Evolutionary conservation across 2,797 vertebrate genomes (phyloP).

Genomic region (Phyllotis vaccarum): DNA sequence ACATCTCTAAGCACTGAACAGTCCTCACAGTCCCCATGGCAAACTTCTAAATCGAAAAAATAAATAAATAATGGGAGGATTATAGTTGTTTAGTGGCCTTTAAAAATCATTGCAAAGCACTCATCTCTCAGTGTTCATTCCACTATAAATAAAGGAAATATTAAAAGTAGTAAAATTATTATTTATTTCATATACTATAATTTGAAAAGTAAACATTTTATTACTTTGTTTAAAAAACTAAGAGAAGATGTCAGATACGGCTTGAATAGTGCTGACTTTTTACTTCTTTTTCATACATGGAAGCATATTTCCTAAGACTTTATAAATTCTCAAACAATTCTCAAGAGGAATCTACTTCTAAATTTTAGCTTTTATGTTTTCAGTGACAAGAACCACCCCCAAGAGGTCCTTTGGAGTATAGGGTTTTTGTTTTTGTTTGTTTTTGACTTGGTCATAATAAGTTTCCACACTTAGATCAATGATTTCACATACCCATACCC

Average conservation of each 20-base stretch:
- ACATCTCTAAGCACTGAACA: too few relatives aligned
- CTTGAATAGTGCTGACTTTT: neutral
- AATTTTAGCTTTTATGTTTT: neutral
- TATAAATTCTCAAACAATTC: neutral
- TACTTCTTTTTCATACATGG: neutral
- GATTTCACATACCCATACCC: neutral
- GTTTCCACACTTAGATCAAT: neutral
- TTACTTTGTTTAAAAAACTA: conserved; percentile 33
- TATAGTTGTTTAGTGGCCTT: neutral
- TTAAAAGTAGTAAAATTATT: conserved; percentile 35
- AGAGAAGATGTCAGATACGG: neutral
- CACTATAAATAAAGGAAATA: neutral
- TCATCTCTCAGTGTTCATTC: conserved; percentile 1
- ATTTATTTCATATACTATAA: conserved; percentile 24
- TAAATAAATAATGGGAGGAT: neutral
- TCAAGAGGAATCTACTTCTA: neutral
- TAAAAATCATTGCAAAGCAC: conserved; percentile 12
- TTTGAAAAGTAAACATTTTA: neutral
- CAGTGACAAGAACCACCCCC: neutral
- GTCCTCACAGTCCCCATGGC: too few relatives aligned
- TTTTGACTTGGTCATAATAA: neutral
- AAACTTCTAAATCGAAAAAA: too few relatives aligned
- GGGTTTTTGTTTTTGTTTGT: neutral
- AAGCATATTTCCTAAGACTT: neutral
- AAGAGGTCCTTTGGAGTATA: neutral